Conservation (phyloP, 2,797 vertebrate species). For the Varecia variegata region DNA sequence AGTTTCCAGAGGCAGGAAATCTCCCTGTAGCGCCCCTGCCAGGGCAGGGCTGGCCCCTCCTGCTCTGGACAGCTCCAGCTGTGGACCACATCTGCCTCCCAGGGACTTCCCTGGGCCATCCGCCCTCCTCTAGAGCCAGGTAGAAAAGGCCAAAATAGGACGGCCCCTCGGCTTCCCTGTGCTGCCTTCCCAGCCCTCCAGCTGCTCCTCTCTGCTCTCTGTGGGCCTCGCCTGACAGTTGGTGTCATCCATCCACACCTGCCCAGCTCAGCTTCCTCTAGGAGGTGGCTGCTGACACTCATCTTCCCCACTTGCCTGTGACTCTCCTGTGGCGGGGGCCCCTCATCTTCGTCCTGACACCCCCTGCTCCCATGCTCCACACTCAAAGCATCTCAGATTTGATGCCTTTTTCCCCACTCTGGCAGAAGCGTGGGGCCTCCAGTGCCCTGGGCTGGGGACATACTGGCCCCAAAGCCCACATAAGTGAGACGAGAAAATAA, state of each 20-base stretch:
- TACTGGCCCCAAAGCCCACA: neutral
- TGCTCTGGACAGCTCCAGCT: neutral
- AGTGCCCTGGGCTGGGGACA: neutral
- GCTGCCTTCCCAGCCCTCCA: rapidly evolving
- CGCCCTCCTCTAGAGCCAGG: neutral
- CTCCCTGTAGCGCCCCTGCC: neutral
- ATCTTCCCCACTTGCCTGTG: neutral
- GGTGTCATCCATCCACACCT: neutral
- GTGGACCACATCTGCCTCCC: neutral
- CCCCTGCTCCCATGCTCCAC: neutral
- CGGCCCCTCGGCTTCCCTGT: rapidly evolving
- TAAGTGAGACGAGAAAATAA: neutral
- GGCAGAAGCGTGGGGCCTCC: neutral
- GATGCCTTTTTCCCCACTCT: neutral
- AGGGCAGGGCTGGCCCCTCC: neutral
- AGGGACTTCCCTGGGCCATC: neutral
- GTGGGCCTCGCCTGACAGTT: neutral
- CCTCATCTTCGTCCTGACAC: neutral
- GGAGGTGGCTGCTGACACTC: neutral
- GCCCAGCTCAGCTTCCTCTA: neutral
- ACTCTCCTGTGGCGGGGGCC: too few species aligned
- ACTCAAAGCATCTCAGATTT: neutral
- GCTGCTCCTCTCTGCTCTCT: neutral
- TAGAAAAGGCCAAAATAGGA: neutral
- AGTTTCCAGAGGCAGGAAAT: neutral